These are phyloP conservation scores for Clarias laeviceps DNA, from an alignment of 2,797 vertebrate genomes.

Conservation along the genomic window DNA sequence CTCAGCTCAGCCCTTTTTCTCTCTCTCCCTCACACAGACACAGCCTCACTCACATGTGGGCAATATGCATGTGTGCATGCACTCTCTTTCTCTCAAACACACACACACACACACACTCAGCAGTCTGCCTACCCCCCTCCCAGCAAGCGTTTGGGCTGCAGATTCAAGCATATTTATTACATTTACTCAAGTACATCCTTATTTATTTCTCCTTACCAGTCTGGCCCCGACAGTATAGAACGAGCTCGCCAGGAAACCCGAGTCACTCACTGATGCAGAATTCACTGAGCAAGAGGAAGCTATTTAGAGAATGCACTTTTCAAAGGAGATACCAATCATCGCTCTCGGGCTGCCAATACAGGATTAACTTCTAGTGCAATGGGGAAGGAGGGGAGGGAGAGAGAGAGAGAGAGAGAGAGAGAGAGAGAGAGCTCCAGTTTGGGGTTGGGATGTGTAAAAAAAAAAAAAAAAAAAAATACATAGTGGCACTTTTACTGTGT, in stretches of 20 bases:
- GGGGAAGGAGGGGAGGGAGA: neutral
- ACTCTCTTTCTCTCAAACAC: constrained; percentile 5
- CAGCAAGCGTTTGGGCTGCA: constrained; percentile 52
- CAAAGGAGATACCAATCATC: constrained; percentile 54
- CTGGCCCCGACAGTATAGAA: constrained; percentile 46
- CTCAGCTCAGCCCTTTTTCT: constrained; percentile 62
- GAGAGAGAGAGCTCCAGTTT: neutral
- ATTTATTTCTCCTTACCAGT: constrained; percentile 52
- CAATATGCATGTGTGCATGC: constrained; percentile 47
- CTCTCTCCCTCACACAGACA: constrained; percentile 45
- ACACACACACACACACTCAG: constrained; percentile 55
- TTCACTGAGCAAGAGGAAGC: constrained; percentile 53
- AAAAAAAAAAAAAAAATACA: neutral
- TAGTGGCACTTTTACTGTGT: constrained; percentile 43
- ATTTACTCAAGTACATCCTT: constrained; percentile 62
- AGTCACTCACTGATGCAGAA: constrained; percentile 55
- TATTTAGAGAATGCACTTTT: constrained; percentile 60
- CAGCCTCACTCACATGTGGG: constrained; percentile 42
- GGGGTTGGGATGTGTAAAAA: constrained; percentile 6
- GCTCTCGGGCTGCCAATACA: constrained; percentile 50
- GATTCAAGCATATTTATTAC: constrained; percentile 60
- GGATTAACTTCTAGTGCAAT: constrained; percentile 54
- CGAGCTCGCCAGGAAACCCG: constrained; percentile 52
- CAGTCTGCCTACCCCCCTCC: constrained; percentile 52
- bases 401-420: neutral